Evolutionary conservation across 2,888 invertebrate species (phyloP), one percentile per base, ranked within the genome.

Genomic region (Branchellion lobata): DNA sequence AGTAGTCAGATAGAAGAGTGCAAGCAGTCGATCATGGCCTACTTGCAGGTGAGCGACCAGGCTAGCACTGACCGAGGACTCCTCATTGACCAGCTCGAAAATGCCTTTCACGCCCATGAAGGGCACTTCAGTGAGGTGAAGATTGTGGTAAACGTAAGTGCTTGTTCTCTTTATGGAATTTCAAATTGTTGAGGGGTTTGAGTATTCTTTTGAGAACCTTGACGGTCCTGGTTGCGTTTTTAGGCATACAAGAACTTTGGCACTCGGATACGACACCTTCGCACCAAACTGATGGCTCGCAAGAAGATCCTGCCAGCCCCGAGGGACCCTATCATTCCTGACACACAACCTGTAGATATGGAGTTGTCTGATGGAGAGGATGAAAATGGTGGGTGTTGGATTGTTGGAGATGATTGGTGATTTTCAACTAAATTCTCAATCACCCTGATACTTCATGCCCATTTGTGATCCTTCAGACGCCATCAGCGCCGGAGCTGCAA

Each of bases 181-280:
- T n/a, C n/a, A 11, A 24, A 21, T 68, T 24, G 68, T 11, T 27
- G 14, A 24, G n/a, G 31, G 29, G 11, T 72, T 72, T 18, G 1
- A 1, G 31, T 31, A 1, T 21, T 72, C 21, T 14, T 53, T 53
- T 53, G 21, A 53, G 21, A 53, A 18, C 21, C 53, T 18, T 53
- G 14, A 21, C 14, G 21, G 53, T 18, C 21, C 18, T 53, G 14
- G 21, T 53, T 18, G 21, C 21, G 21, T 14, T 53, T 53, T 11
- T 85, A 96, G 95, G 96, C 97, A 0, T 97, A 96, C 86, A 94
- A 93, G 88, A 95, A 94, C 87, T 97, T 96, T 89, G 95, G 94
- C 0, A 91, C 92, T 21, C 90, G 95, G 81, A 94, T 97, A 0
- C 92, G 94, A 85, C 91, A 91, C 78, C 72, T 96, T 74, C 93